Evolutionary conservation across 2,888 invertebrate species (phyloP).

Genomic region (Galeruca laticollis): DNA sequence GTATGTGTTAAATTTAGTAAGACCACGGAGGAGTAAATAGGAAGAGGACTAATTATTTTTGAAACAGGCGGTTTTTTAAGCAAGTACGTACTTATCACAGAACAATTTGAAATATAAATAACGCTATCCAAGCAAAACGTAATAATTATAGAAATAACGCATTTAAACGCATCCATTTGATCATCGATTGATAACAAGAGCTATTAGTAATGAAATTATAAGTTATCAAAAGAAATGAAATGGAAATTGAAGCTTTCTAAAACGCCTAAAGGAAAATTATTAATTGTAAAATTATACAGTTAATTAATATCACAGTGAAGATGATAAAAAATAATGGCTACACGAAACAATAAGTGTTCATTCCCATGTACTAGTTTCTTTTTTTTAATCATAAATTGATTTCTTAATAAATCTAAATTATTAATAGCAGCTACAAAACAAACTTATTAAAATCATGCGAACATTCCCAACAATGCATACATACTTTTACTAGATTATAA

Average conservation of each 20-base stretch:
- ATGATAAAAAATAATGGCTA: not conserved
- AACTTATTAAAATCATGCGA: constrained; percentile 18
- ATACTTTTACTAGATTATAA: not conserved
- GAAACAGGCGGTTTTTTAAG: too few relatives aligned
- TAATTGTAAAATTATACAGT: not conserved
- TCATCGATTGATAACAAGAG: too few relatives aligned
- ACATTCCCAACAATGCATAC: constrained; percentile 12
- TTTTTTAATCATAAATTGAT: constrained; percentile 21
- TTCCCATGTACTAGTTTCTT: constrained; percentile 28
- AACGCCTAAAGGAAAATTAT: constrained; percentile 12
- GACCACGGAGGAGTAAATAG: too few relatives aligned
- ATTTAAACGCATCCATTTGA: too few relatives aligned
- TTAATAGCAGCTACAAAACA: constrained; percentile 16
- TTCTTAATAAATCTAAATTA: constrained; percentile 16
- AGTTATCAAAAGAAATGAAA: not conserved
- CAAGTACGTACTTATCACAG: too few relatives aligned
- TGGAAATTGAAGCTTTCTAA: constrained; percentile 15
- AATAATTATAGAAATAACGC: too few relatives aligned
- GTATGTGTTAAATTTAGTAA: too few relatives aligned
- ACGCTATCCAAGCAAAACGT: too few relatives aligned
- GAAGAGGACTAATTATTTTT: too few relatives aligned
- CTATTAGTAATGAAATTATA: too few relatives aligned
- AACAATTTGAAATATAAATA: too few relatives aligned
- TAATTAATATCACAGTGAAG: not conserved
- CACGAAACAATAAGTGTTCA: not conserved